Base-by-base conservation (phyloP, 2,797 vertebrate species). In the Loris lydekkerianus region DNA sequence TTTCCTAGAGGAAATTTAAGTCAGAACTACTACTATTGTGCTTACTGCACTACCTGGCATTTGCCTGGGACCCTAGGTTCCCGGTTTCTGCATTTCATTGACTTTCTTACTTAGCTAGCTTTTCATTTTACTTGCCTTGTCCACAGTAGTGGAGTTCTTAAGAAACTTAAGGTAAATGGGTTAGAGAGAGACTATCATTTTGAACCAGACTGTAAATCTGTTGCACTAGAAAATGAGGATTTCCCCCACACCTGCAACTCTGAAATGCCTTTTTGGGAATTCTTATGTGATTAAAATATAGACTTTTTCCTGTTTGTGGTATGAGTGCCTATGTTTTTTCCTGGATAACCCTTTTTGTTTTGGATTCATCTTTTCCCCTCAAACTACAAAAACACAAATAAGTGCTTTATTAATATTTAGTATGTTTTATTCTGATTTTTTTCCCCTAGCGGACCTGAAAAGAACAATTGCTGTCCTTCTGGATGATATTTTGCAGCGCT, bases 401-500 rank as follows among this genome's bases (percentile, higher is more conserved):
- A 86, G 46, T 93, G 72, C 18, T 78, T 17, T 91, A 2, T 76
- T 76, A 85, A 3, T 89, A 13, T 94, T 87, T 96, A 80, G 92
- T 82, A 43, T 73, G n/a, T n/a, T 85, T 81, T 85, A 40, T 93
- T 97, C 49, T 91, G 6, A 43, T 88, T 75, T 92, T 72, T 72
- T 60, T 27, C 95, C 81, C 92, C 88, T 97, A 99, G 99, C 99
- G 98, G 99, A 99, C 98, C 98, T 99, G 88, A 99, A 99, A 98
- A 99, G 99, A 98, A 99, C 99, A 63, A 99, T 99, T 92, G 99
- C 99, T 7, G 99, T 99, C 98, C 98, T 99, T 93, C 98, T 99
- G 98, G 99, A 99, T 46, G 99, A 99, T 97, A 99, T 99, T 97
- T 98, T 99, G 93, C 99, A 99, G 0, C 99, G 99, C 23, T 98